Conservation (phyloP, 2,888 invertebrate species). For the Andrena fulva region DNA sequence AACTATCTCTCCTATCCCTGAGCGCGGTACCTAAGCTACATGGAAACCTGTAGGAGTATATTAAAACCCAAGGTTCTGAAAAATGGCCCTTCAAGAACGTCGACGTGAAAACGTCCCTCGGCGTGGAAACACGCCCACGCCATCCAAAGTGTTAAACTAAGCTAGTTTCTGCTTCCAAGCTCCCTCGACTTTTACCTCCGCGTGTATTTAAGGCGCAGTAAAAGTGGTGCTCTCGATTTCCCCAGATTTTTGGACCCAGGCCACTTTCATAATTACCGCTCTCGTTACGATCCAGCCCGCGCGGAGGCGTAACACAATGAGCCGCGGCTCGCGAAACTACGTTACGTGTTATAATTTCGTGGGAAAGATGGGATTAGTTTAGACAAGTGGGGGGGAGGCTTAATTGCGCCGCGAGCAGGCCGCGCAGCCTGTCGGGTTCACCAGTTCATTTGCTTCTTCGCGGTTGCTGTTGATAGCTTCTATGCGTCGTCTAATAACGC, state of each 20-base stretch:
- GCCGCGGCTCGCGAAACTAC: conserved; percentile 18
- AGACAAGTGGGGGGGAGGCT: neutral
- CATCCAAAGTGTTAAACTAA: no score
- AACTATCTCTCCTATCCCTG: neutral
- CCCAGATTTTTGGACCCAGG: no score
- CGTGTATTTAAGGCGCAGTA: no score
- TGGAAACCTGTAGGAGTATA: no score
- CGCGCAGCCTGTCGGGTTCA: neutral
- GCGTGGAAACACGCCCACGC: no score
- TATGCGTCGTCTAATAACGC: neutral
- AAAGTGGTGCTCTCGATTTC: no score
- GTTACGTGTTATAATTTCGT: conserved; percentile 72
- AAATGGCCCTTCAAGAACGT: no score
- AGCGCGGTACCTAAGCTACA: neutral
- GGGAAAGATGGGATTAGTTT: conserved; percentile 70
- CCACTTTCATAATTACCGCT: no score
- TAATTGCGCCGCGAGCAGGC: conserved; percentile 10
- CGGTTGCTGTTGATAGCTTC: neutral
- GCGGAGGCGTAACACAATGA: conserved; percentile 22
- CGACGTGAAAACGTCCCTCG: no score
- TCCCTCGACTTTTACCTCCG: no score
- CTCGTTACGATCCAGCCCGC: conserved; percentile 20
- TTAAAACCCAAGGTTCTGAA: no score
- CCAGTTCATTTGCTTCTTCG: neutral
- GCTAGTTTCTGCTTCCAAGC: no score